Evolutionary conservation across 2,888 invertebrate genomes (phyloP), one percentile per base, ranked within the genome.

Genomic region (Heliconius aoede): DNA sequence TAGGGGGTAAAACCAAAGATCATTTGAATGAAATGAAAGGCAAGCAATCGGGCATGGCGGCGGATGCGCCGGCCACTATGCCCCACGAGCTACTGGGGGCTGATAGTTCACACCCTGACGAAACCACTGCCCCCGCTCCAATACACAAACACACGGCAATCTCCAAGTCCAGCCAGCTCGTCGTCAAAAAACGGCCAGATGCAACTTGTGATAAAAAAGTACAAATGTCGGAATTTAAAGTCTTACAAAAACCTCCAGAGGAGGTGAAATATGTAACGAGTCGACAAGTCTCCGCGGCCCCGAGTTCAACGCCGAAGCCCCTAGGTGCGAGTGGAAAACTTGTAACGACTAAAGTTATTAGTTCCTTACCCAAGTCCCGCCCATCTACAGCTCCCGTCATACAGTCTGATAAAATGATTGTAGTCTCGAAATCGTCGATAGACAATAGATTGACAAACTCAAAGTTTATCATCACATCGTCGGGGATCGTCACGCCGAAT

Each of bases 321-420:
- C 82, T 93, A 58, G 90, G 88, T 79, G 84, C 90, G 8, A 84
- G 90, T 55, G 85, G 87, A 5, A 94, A 94, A 86, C 84, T 94
- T 4, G 89, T 94, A 18, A 87, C 94, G 1, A 93, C 94, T 15
- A 94, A 95, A 88, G 90, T 94, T 7, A 90, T 93, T 73, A 88
- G 93, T 24, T 89, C 93, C 2, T 80, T 89, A 78, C 88, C 89
- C n/a, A 93, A 90, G 82, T 74, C 85, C 18, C 87, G 89, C 72
- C 79, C 86, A 7, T 79, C 85, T 11, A 85, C 80, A 72, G 83
- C 89, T 13, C 80, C 82, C 7, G 72, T 80, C 55, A 72, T 80
- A 78, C 89, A 89, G 3, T 81, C 88, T 21, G 94, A 95, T 28
- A 95, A 94, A 85, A 91, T 94, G 89, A 91, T 95, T 40, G 91